Evolutionary conservation across 2,113 vertebrate species (phyloP).

Genomic region (Trichomycterus rosablanca): DNA sequence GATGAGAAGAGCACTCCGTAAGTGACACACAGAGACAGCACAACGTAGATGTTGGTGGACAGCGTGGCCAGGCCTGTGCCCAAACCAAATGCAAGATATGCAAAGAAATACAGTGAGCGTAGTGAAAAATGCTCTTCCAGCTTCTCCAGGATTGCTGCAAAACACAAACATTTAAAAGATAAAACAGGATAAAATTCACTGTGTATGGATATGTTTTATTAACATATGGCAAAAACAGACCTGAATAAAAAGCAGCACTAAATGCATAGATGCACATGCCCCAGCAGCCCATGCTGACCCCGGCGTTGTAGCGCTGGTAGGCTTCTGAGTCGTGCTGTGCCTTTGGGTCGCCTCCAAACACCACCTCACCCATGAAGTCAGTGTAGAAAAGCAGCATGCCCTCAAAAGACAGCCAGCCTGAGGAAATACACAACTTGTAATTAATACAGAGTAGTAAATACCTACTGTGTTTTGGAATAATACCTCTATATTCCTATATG

Average conservation of each 20-base stretch:
- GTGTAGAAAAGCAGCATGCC: conserved; percentile 98
- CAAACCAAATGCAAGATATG: conserved; percentile 89
- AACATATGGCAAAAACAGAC: conserved; percentile 54
- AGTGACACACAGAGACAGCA: conserved; percentile 87
- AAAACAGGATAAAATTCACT: background rate
- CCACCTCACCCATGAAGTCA: conserved; percentile 97
- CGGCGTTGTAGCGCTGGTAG: conserved; percentile 87
- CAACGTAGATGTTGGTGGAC: conserved; percentile 86
- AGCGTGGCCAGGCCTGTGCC: conserved; percentile 90
- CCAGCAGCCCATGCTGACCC: conserved; percentile 97
- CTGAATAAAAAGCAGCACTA: conserved; percentile 96
- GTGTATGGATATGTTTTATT: no score
- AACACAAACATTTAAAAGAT: conserved; percentile 1
- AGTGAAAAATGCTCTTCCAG: conserved; percentile 86
- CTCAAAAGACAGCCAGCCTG: conserved; percentile 96
- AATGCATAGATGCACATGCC: conserved; percentile 98
- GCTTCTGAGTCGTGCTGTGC: conserved; percentile 85
- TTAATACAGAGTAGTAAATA: no score
- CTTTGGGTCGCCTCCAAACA: conserved; percentile 89
- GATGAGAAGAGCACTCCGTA: conserved; percentile 93
- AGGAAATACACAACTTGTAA: background rate
- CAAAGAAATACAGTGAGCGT: conserved; percentile 91
- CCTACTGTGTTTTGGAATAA: no score
- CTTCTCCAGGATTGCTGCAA: conserved; percentile 86
- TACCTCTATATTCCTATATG: no score